These are phyloP conservation scores for Nesidiocoris tenuis DNA, from an alignment of 2,888 invertebrate species.

Conservation along the genomic window DNA sequence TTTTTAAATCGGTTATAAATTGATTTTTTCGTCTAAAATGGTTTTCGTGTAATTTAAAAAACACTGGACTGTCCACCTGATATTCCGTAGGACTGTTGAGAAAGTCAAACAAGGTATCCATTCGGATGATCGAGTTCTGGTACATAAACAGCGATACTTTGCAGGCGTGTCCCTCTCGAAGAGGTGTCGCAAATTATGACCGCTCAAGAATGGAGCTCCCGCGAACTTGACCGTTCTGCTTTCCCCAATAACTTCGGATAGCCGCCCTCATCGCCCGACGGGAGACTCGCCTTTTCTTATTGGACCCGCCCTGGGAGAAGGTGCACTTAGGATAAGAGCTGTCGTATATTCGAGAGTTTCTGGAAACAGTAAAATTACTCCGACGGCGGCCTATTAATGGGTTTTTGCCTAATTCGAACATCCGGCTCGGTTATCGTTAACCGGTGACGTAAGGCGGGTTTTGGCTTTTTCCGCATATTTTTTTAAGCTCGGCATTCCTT, in stretches of 20 bases:
- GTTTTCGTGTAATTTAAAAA: too few species aligned
- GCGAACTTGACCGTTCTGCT: neutral
- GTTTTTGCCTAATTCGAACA: neutral
- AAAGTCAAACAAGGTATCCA: constrained; percentile 34
- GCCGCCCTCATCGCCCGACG: neutral
- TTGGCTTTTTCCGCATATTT: too few species aligned
- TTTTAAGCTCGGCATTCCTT: too few species aligned
- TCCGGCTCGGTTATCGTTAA: neutral
- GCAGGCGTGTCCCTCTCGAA: constrained; percentile 17
- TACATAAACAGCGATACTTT: constrained; percentile 41
- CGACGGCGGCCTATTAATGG: neutral
- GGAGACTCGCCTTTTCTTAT: neutral
- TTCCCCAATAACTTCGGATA: constrained; percentile 15
- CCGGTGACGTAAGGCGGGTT: neutral
- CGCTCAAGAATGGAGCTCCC: neutral
- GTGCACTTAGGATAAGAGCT: neutral
- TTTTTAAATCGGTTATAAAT: too few species aligned
- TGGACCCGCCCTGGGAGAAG: neutral
- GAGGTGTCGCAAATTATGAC: constrained; percentile 30
- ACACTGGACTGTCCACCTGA: too few species aligned
- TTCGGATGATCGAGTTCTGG: constrained; percentile 25
- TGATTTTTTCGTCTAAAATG: too few species aligned
- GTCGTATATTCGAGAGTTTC: neutral
- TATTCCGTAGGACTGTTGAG: too few species aligned
- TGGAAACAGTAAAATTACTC: neutral